These are phyloP conservation scores for Trichopria drosophilae DNA, from an alignment of 2,888 invertebrate genomes.

Conservation along the genomic window DNA sequence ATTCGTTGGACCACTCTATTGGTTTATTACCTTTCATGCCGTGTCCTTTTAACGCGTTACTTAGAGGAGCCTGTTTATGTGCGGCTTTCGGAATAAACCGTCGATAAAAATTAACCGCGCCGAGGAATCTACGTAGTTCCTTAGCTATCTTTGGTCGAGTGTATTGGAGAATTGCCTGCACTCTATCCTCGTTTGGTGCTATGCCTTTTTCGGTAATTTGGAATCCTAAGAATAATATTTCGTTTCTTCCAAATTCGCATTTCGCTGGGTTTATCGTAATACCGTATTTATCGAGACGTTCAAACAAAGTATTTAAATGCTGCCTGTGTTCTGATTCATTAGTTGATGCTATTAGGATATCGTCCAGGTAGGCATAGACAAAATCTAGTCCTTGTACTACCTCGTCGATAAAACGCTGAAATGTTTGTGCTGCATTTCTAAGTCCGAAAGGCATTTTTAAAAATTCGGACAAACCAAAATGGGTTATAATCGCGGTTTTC, in stretches of 20 bases:
- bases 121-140: background rate
- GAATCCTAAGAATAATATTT: background rate
- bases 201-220: background rate
- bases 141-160: background rate
- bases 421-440: no score
- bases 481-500: no score
- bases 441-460: no score
- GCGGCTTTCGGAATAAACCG: background rate
- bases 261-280: background rate
- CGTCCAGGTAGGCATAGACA: no score
- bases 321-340: conserved; percentile 5
- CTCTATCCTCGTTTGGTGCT: background rate
- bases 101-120: background rate
- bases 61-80: background rate
- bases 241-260: background rate
- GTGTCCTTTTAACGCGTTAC: background rate
- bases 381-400: conserved; percentile 3
- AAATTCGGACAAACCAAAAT: no score
- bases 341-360: conserved; percentile 14
- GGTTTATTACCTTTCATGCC: background rate
- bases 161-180: background rate
- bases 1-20: background rate
- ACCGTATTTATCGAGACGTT: conserved; percentile 7
- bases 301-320: conserved; percentile 10
- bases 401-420: no score